Conservation (phyloP, 2,797 vertebrate species). For the Tenualosa ilisha region DNA sequence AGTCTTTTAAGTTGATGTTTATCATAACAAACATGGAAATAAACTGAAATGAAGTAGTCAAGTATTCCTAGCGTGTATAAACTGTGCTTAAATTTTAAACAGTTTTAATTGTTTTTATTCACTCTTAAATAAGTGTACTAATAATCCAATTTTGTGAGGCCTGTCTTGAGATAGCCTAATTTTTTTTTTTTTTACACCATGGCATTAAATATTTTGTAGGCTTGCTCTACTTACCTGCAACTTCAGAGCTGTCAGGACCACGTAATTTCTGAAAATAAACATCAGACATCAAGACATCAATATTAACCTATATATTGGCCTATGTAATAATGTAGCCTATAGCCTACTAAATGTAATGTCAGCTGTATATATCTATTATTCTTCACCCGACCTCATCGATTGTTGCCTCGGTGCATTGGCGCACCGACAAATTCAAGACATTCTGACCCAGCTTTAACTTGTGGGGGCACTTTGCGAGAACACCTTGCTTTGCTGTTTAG, state of each 20-base stretch:
- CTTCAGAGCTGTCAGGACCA: too few species aligned
- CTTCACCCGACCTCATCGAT: constrained; percentile 41
- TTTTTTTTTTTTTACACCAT: too few species aligned
- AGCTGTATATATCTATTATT: not conserved
- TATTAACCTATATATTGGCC: too few species aligned
- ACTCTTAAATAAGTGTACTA: too few species aligned
- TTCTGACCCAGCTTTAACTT: constrained; percentile 53
- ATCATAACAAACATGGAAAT: not conserved
- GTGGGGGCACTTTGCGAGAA: constrained; percentile 63
- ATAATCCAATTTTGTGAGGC: too few species aligned
- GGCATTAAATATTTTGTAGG: too few species aligned
- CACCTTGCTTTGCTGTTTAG: constrained; percentile 62
- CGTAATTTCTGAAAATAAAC: too few species aligned
- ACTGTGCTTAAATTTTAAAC: too few species aligned
- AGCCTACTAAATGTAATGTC: fast-evolving
- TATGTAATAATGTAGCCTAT: not conserved
- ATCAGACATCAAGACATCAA: too few species aligned
- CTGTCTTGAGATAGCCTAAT: too few species aligned
- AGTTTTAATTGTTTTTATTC: too few species aligned
- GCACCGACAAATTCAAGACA: constrained; percentile 58
- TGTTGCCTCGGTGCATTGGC: constrained; percentile 19
- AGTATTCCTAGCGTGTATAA: not conserved
- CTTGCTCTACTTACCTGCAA: too few species aligned
- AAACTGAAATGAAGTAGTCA: not conserved
- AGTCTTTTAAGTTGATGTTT: not conserved